Base-by-base conservation (phyloP, 2,888 invertebrate species). In the Macrosiphum euphorbiae region DNA sequence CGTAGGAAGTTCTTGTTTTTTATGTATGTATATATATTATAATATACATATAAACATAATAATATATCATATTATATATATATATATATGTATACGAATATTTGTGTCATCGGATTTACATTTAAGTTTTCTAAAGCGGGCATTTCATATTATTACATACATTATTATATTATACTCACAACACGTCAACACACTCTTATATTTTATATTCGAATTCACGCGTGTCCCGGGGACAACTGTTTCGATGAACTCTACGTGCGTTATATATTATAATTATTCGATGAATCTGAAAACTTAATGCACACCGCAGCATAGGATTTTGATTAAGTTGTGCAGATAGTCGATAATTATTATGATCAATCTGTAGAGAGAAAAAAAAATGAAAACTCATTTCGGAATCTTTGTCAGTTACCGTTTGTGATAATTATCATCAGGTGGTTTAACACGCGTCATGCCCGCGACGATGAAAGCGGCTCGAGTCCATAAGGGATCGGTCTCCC, bases 371-470 rank as follows among this genome's bases (percentile, higher is more conserved):
- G 26, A 87, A 35, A 61, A 92, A 61, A 78, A 92, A 92, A 92
- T 41, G 61, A 92, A 92, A 92, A 92, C 92, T 88, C 92, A 88
- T 88, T 88, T 92, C 52, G 88, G 44, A 78, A 67, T 88, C 88
- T 92, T 92, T 92, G 89, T 89, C 28, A 35, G 88, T 88, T 92
- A 78, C 55, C n/a, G 52, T 28, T 44, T 87, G 92, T 92, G 92
- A 92, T 92, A 92, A 92, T 92, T 92, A 92, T 92, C 92, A 78
- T 52, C 61, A 50, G 35, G 86, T n/a, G 86, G 61, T 92, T 87
- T 50, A 88, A 92, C 67, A 7, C 90, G 78, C 67, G 92, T 92
- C 92, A 92, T 88, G 67, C 61, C 47, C 92, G 61, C 92, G 61
- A 8, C 52, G 35, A 91, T 55, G 91, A 91, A 55, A 84, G 84